These are phyloP conservation scores for Chionoecetes opilio DNA, from an alignment of 1,140 invertebrate species.

Conservation along the genomic window DNA sequence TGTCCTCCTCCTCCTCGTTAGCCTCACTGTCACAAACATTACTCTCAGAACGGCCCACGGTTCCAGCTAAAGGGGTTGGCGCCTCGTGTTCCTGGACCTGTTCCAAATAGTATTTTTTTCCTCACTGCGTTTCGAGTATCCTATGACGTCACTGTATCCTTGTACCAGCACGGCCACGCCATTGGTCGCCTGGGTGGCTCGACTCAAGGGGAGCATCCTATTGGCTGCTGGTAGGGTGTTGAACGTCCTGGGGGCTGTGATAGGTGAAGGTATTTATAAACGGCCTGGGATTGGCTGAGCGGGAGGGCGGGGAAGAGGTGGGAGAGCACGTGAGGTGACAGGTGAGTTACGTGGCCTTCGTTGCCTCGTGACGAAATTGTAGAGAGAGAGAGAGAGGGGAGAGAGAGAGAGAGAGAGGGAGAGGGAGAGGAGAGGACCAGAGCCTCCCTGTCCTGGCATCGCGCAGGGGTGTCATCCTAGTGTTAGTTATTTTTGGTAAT, in stretches of 20 bases:
- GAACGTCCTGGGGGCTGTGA: not conserved
- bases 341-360: not conserved
- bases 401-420: no score
- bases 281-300: not conserved
- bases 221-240: not conserved
- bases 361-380: no score
- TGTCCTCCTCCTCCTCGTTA: not conserved
- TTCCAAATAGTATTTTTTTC: conserved; percentile 35
- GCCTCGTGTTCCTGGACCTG: not conserved
- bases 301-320: conserved; percentile 21
- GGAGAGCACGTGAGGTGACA: not conserved
- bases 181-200: conserved; percentile 44
- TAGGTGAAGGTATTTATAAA: conserved; percentile 38
- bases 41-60: not conserved
- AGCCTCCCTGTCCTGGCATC: no score
- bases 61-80: conserved; percentile 43
- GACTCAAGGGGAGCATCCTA: not conserved
- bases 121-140: not conserved
- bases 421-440: no score
- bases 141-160: conserved; percentile 41
- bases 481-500: no score
- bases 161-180: not conserved
- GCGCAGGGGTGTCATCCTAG: no score
- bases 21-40: not conserved
- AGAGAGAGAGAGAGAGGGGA: no score